Base-by-base conservation (phyloP, 2,888 invertebrate genomes). In the Caenorhabditis sp. region DNA sequence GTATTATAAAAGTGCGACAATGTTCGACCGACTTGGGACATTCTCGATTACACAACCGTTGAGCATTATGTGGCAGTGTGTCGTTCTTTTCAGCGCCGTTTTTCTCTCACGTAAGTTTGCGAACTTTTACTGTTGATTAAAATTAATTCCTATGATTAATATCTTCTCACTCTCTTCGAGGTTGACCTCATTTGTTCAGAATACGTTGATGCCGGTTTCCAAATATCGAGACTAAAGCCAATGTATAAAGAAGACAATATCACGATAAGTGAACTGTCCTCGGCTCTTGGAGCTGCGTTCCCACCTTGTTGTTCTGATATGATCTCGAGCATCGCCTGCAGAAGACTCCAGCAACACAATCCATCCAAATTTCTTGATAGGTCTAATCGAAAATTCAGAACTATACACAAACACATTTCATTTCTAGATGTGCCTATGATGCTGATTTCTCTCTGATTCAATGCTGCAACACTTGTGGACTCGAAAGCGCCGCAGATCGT, bases 401-500 rank as follows among this genome's bases (percentile, higher is more conserved):
- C n/a, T n/a, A n/a, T n/a, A n/a, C n/a, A n/a, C n/a, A n/a, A 39
- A 17, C 3, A 1, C 7, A n/a, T 11, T 15, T 15, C 13, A 13
- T 41, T 43, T 72, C 56, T 35, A 83, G 83, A 78, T 84, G 84
- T 39, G 55, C 74, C 3, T 24, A 24, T 7, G 84, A 84, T 32
- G 81, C 82, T 22, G 83, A 87, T 63, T 87, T 87, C 66, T 85
- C 85, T 1, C 59, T 86, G 41, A 81, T 86, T 22, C 87, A 87
- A 61, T 87, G 87, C 58, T 87, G 87, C 63, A 76, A 80, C 45
- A 82, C 85, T 13, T 87, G 87, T 75, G 86, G 87, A 68, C 17
- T 81, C 11, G 82, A 83, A 45, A 79, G 80, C 24, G 86, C 83
- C 8, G 81, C 83, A 13, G 79, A 83, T 48, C 56, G 87, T 39